Percentiles rank a stretch among this genome's conserved stretches.
Conservation (phyloP, 2,888 invertebrate species). For the Ramazzottius varieornatus region DNA sequence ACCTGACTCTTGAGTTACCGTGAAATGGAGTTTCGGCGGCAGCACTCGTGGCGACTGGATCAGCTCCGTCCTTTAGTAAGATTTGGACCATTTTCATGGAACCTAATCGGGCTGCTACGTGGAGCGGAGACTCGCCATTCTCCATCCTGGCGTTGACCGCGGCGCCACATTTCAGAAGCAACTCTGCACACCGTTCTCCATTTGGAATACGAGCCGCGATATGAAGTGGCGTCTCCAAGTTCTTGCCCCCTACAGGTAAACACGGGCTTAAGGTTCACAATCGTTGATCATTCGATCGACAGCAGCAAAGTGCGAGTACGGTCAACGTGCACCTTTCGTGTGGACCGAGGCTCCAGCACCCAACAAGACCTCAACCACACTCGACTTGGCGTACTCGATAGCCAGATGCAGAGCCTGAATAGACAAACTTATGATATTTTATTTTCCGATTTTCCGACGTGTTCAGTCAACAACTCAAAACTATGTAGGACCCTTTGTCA, state of each 20-base stretch:
- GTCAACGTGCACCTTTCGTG: neutral
- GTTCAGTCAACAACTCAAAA: too few relatives aligned
- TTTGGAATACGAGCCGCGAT: conserved; percentile 80
- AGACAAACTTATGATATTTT: neutral
- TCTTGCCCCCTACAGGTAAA: conserved; percentile 33
- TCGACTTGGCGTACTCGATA: conserved; percentile 88
- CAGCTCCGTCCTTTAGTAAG: conserved; percentile 72
- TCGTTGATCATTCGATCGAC: too few relatives aligned
- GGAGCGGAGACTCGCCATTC: conserved; percentile 81
- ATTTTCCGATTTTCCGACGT: too few relatives aligned
- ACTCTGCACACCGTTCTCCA: conserved; percentile 72
- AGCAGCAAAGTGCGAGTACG: neutral
- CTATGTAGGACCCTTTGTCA: too few relatives aligned
- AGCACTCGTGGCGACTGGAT: conserved; percentile 35
- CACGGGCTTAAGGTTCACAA: too few relatives aligned
- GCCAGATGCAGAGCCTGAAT: conserved; percentile 54
- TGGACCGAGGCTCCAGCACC: conserved; percentile 64
- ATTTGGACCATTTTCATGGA: conserved; percentile 58
- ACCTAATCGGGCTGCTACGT: conserved; percentile 75
- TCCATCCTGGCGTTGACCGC: conserved; percentile 51
- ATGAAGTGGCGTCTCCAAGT: conserved; percentile 79
- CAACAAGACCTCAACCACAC: conserved; percentile 74
- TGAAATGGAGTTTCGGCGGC: neutral
- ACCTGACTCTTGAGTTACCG: too few relatives aligned
- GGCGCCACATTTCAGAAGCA: conserved; percentile 90